Evolutionary conservation across 1,140 invertebrate genomes (phyloP).

Genomic region (Saxidomus purpurata): DNA sequence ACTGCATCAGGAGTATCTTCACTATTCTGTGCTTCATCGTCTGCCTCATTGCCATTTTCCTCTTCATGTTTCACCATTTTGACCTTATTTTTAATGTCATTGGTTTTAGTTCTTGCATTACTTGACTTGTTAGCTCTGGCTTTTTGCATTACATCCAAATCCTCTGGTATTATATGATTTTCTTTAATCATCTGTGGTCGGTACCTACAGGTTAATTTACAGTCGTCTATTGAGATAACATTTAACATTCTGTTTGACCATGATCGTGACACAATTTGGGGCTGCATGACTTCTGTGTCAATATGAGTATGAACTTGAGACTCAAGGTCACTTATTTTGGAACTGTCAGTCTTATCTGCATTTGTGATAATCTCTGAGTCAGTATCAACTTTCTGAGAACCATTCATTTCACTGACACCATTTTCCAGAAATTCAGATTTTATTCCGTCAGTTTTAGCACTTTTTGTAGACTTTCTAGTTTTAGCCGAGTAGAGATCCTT

Average conservation of each 20-base stretch:
- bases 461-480: slow-evolving; percentile 43
- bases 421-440: neutral
- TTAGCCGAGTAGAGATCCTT: slow-evolving; percentile 21
- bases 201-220: slow-evolving; percentile 62
- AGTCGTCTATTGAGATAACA: slow-evolving; percentile 65
- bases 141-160: neutral
- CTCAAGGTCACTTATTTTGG: slow-evolving; percentile 15
- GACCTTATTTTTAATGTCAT: neutral
- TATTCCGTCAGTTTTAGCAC: neutral
- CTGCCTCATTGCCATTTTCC: slow-evolving; percentile 31
- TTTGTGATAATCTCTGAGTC: slow-evolving; percentile 4
- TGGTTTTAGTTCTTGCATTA: neutral
- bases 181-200: slow-evolving; percentile 59
- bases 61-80: slow-evolving; percentile 13
- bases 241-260: slow-evolving; percentile 59
- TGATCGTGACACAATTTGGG: slow-evolving; percentile 54
- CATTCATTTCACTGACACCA: slow-evolving; percentile 4
- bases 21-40: slow-evolving; percentile 41
- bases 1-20: neutral
- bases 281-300: slow-evolving; percentile 51
- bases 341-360: slow-evolving; percentile 7
- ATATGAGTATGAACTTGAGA: neutral
- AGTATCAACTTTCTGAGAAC: neutral
- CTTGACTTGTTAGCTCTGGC: slow-evolving; percentile 27
- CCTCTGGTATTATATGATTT: slow-evolving; percentile 32